Conservation (phyloP, 2,113 vertebrate species). For the Notarius quadriscutis region DNA sequence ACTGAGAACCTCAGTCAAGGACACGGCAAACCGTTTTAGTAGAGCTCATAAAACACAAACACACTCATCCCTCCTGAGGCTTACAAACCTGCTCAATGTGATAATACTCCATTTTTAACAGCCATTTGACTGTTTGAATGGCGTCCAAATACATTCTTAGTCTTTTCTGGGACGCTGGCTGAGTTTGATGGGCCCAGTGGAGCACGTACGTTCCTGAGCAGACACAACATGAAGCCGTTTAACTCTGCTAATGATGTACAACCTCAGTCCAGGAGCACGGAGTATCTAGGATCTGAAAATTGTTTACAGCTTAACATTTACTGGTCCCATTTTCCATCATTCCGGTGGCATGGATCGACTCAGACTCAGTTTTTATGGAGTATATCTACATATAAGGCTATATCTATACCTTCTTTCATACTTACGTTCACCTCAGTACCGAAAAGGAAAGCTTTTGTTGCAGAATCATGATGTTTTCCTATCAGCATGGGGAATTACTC, state of each 20-base stretch:
- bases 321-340: neutral
- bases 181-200: conserved; percentile 42
- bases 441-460: neutral
- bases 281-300: neutral
- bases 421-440: neutral
- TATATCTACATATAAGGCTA: neutral
- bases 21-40: conserved; percentile 51
- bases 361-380: neutral
- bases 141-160: conserved; percentile 28
- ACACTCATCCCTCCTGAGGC: conserved; percentile 52
- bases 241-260: conserved; percentile 12
- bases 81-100: conserved; percentile 54
- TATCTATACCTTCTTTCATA: neutral
- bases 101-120: conserved; percentile 55
- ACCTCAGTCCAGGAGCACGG: neutral
- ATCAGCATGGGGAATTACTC: neutral
- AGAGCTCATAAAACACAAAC: conserved; percentile 52
- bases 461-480: neutral
- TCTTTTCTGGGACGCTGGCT: conserved; percentile 50
- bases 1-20: conserved; percentile 11
- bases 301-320: conserved; percentile 4
- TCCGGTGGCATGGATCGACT: neutral
- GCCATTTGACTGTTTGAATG: conserved; percentile 42
- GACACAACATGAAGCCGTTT: conserved; percentile 24
- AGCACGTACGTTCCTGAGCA: conserved; percentile 44